Evolutionary conservation across 1,140 invertebrate genomes (phyloP).

Genomic region (Lysiphlebus fabarum): DNA sequence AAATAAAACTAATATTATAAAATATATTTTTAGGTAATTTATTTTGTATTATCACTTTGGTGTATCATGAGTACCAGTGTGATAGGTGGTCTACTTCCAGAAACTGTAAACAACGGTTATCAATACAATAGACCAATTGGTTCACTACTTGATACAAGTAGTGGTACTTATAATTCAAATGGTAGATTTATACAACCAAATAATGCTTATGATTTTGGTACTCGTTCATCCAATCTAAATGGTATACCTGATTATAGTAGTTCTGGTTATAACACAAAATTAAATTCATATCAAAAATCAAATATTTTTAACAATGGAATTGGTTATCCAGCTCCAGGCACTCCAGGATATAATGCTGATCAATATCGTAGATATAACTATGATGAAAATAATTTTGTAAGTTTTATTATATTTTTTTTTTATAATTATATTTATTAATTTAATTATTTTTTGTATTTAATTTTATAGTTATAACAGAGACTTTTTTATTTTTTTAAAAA

Average conservation of each 20-base stretch:
- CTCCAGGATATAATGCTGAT: slow-evolving; percentile 13
- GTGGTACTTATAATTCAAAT: slow-evolving; percentile 13
- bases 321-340: slow-evolving; percentile 19
- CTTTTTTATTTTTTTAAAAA: neutral
- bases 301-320: slow-evolving; percentile 8
- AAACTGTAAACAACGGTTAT: slow-evolving; percentile 37
- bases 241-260: slow-evolving; percentile 34
- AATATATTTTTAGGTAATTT: too few relatives aligned
- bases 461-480: too few relatives aligned
- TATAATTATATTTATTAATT: neutral
- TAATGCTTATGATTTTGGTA: slow-evolving; percentile 26
- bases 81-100: slow-evolving; percentile 40
- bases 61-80: slow-evolving; percentile 31
- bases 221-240: slow-evolving; percentile 33
- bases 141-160: slow-evolving; percentile 16
- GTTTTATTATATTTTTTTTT: slow-evolving; percentile 26
- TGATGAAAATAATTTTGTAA: slow-evolving; percentile 39
- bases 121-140: slow-evolving; percentile 43
- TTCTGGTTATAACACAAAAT: slow-evolving; percentile 25
- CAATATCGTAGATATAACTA: slow-evolving; percentile 30
- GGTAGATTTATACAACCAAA: slow-evolving; percentile 22
- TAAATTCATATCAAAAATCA: slow-evolving; percentile 22
- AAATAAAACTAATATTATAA: too few relatives aligned
- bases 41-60: slow-evolving; percentile 36
- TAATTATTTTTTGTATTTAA: neutral